These are phyloP conservation scores for Drosophila grimshawi DNA, from an alignment of 1,140 invertebrate species.

Conservation along the genomic window DNA sequence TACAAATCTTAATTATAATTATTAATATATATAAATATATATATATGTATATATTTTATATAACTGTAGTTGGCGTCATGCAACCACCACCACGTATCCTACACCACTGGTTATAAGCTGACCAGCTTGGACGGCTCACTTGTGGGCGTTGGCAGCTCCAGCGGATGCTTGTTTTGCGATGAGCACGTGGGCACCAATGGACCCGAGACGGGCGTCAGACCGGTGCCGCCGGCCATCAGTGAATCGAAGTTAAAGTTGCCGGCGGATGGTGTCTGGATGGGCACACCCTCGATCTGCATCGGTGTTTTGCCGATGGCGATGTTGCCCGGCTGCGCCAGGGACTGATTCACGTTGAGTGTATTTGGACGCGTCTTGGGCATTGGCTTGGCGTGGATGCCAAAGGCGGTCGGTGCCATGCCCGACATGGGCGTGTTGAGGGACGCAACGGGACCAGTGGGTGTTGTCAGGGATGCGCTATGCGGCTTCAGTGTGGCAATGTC, in stretches of 20 bases:
- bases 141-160: constrained; percentile 89
- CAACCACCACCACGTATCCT: constrained; percentile 53
- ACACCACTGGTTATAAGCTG: constrained; percentile 88
- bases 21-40: constrained; percentile 5
- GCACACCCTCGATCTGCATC: constrained; percentile 89
- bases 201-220: constrained; percentile 92
- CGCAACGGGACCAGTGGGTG: constrained; percentile 63
- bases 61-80: constrained; percentile 62
- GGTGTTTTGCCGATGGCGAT: constrained; percentile 65
- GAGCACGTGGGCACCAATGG: constrained; percentile 89
- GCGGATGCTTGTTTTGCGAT: constrained; percentile 88
- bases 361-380: constrained; percentile 87
- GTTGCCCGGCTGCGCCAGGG: constrained; percentile 44
- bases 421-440: constrained; percentile 75
- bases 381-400: constrained; percentile 76
- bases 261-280: constrained; percentile 94
- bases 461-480: constrained; percentile 57
- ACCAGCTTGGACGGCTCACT: constrained; percentile 90
- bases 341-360: constrained; percentile 85
- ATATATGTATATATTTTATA: constrained; percentile 46
- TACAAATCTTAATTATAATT: constrained; percentile 33
- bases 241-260: constrained; percentile 96
- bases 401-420: constrained; percentile 58
- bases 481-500: constrained; percentile 58
- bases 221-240: constrained; percentile 96